Percentiles rank a stretch among this genome's conserved stretches.
These are phyloP conservation scores for Ptychobarbus kaznakovi DNA, from an alignment of 2,797 vertebrate genomes.

Conservation along the genomic window DNA sequence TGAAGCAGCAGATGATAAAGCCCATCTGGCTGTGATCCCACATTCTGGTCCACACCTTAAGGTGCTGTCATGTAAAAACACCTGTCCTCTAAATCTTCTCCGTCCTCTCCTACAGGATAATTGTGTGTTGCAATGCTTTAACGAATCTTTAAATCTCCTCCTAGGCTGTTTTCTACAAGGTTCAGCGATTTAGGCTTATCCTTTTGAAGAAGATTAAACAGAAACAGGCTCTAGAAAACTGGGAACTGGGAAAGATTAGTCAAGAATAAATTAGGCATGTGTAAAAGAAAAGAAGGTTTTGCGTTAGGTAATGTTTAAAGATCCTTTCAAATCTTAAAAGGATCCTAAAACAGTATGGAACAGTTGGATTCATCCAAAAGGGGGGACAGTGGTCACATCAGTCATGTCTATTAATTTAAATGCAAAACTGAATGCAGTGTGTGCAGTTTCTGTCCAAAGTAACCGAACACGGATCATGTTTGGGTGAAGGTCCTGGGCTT, in stretches of 20 bases:
- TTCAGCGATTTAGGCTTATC: conserved; percentile 67
- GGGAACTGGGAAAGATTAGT: conserved; percentile 32
- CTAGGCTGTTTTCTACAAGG: conserved; percentile 77
- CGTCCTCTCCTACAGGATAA: conserved; percentile 64
- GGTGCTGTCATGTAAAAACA: conserved; percentile 10
- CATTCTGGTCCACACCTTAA: not conserved
- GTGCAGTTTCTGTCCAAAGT: conserved; percentile 34
- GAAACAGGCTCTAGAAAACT: conserved; percentile 47
- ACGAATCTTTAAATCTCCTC: conserved; percentile 83
- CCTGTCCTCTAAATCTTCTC: conserved; percentile 48
- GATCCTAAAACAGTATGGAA: conserved; percentile 1
- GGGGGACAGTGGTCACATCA: conserved; percentile 11
- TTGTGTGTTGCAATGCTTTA: conserved; percentile 79
- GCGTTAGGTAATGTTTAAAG: not conserved
- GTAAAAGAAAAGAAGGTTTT: not conserved
- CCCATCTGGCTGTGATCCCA: conserved; percentile 8
- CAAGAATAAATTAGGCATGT: not conserved
- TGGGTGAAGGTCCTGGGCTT: conserved; percentile 12
- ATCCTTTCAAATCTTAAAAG: not conserved
- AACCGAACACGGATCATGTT: not conserved
- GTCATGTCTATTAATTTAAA: conserved; percentile 9
- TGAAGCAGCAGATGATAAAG: conserved; percentile 5
- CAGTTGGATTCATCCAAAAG: conserved; percentile 3
- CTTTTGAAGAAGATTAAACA: conserved; percentile 62
- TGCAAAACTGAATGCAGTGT: conserved; percentile 32